phyloP scores from a whole-genome alignment of 2,797 vertebrate genomes.

The Ctenopoma multispine region DNA sequence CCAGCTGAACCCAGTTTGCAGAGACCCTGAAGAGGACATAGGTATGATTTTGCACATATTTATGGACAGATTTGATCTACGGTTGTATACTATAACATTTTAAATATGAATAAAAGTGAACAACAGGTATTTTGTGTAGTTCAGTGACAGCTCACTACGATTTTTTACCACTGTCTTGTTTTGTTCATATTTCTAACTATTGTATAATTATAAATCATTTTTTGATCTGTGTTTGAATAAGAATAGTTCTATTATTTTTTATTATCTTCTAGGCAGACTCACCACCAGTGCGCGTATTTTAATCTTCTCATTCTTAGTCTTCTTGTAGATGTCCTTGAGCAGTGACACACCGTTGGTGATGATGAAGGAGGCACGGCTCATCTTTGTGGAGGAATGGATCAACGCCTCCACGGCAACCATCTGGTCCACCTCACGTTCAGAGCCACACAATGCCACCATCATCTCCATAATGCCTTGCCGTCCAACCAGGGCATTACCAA shows the following conservation, averaged over 20 bases:
- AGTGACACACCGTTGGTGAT: constrained; percentile 93
- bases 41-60: constrained; percentile 13
- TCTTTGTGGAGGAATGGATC: constrained; percentile 94
- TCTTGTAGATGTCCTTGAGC: constrained; percentile 98
- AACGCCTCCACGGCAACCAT: constrained; percentile 96
- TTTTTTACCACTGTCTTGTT: neutral
- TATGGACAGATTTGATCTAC: neutral
- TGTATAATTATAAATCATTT: neutral
- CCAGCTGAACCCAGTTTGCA: constrained; percentile 98
- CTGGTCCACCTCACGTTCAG: constrained; percentile 96
- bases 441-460: constrained; percentile 97
- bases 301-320: constrained; percentile 96
- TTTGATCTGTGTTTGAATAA: neutral
- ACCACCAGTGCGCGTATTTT: constrained; percentile 98
- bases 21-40: constrained; percentile 86
- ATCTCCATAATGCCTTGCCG: constrained; percentile 97
- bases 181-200: neutral
- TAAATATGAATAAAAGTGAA: neutral
- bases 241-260: neutral
- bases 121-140: neutral
- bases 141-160: neutral
- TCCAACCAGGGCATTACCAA: constrained; percentile 92
- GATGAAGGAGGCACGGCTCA: constrained; percentile 95
- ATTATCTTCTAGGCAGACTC: constrained; percentile 51
- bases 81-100: neutral